Percentiles rank a stretch among this genome's conserved stretches.
Evolutionary conservation across 2,797 vertebrate species (phyloP).

Genomic region (Galagoides demidoff): DNA sequence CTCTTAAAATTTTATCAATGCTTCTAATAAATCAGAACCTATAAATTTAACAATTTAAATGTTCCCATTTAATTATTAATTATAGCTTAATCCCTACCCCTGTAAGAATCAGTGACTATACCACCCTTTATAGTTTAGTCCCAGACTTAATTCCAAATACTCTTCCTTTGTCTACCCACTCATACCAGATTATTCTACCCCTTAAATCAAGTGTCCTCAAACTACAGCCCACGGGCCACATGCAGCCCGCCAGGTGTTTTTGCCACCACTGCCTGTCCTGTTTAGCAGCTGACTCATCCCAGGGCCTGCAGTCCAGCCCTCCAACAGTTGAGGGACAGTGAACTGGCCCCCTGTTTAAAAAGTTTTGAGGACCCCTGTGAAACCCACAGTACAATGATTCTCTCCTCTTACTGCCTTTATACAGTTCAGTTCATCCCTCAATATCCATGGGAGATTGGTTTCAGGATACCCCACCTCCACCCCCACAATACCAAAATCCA

Average conservation of each 20-base stretch:
- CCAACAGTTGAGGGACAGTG: too few relatives aligned
- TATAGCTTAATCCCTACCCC: neutral
- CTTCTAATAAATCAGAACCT: constrained; percentile 58
- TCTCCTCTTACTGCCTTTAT: neutral
- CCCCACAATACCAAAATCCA: neutral
- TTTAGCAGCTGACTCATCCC: too few relatives aligned
- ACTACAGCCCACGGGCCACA: too few relatives aligned
- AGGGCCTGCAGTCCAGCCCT: too few relatives aligned
- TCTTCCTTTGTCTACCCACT: neutral
- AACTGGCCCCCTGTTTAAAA: too few relatives aligned
- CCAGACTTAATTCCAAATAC: neutral
- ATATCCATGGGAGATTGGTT: neutral
- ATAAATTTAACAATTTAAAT: constrained; percentile 45
- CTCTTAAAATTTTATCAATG: constrained; percentile 51
- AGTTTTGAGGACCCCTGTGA: too few relatives aligned
- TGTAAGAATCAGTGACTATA: neutral
- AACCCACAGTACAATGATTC: neutral
- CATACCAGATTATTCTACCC: constrained; percentile 4
- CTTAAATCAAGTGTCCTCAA: neutral
- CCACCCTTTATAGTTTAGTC: neutral
- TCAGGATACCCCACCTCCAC: neutral
- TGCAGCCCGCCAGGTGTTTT: too few relatives aligned
- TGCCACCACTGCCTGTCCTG: too few relatives aligned
- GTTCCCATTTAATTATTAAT: constrained; percentile 18
- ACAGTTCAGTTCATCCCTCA: neutral